Evolutionary conservation across 2,113 vertebrate species (phyloP).

Genomic region (Strigops habroptila): DNA sequence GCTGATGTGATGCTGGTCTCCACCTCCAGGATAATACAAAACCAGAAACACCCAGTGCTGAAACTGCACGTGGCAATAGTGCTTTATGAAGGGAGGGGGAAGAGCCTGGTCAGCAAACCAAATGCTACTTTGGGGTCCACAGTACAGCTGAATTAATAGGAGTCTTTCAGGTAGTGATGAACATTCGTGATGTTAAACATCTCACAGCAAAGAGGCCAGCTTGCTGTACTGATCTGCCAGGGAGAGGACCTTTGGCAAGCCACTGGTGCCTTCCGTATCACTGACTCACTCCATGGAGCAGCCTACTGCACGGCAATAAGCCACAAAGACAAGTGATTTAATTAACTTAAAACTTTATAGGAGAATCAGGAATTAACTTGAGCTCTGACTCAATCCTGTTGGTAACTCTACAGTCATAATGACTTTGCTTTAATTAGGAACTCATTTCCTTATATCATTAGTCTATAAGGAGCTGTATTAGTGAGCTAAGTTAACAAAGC

Average conservation of each 20-base stretch:
- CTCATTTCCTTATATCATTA: background rate
- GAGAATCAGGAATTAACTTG: background rate
- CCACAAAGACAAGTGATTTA: background rate
- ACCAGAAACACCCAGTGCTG: background rate
- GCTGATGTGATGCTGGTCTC: background rate
- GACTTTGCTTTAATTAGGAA: slow-evolving; percentile 17
- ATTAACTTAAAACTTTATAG: background rate
- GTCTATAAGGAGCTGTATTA: background rate
- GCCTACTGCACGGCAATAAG: background rate
- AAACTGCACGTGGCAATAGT: background rate
- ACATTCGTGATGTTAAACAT: background rate
- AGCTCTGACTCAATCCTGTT: background rate
- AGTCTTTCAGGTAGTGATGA: background rate
- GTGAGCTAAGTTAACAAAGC: background rate
- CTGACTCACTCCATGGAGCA: background rate
- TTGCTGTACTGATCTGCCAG: background rate
- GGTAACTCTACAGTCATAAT: background rate
- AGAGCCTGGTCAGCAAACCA: background rate
- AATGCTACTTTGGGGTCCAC: background rate
- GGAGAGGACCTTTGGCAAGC: background rate
- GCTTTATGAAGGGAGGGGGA: background rate
- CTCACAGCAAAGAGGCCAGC: background rate
- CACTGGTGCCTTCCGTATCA: background rate
- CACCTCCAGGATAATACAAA: background rate
- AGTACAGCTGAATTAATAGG: background rate